Evolutionary conservation across 2,888 invertebrate genomes (phyloP), one percentile per base, ranked within the genome.

Genomic region (Leptinotarsa juncta): DNA sequence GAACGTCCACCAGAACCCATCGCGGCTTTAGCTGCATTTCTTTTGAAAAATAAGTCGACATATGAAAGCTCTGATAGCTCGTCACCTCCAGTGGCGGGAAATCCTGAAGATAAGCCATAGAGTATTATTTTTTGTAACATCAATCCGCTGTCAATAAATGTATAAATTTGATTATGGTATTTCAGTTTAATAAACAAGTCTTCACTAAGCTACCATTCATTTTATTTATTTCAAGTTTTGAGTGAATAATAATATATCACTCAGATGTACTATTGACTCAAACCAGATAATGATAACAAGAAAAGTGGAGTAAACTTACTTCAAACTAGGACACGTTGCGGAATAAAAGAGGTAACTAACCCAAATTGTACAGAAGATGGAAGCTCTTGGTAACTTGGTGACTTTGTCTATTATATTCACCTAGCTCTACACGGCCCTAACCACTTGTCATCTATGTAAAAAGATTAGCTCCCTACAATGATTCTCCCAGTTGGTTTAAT

Each of bases 1-100:
- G 99, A 99, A 88, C 91, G 96, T 65, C 98, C 98, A 4, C 93
- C 96, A 55, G 97, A 99, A 88, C 98, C 99, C 3, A 96, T 99
- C 79, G 96, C 93, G 86, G 98, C 94, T 85, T 89, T 99, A 80
- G 98, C 98, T 65, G 94, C 95, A 51, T 99, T 96, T 88, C 90
- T 99, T 81, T 85, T 98, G 73, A 97, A 97, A 87, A 96, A 99
- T 86, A 98, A 97, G 88, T 90, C 90, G 76, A 93, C 93, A 78
- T 97, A 92, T 87, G 96, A 96, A 81, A 85, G 84, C 42, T 83
- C 86, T 16, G 89, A 90, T 68, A 87, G 87, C 72, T 88, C 90
- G n/a, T 50, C 69, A 60, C 26, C 75, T 12, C 60, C 57, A 48
- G 65, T 20, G 57, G 75, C 69, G 42, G 70, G 51, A 70, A 75